Evolutionary conservation across 2,888 invertebrate species (phyloP), one percentile per base, ranked within the genome.

Genomic region (Antheraea assamensis): DNA sequence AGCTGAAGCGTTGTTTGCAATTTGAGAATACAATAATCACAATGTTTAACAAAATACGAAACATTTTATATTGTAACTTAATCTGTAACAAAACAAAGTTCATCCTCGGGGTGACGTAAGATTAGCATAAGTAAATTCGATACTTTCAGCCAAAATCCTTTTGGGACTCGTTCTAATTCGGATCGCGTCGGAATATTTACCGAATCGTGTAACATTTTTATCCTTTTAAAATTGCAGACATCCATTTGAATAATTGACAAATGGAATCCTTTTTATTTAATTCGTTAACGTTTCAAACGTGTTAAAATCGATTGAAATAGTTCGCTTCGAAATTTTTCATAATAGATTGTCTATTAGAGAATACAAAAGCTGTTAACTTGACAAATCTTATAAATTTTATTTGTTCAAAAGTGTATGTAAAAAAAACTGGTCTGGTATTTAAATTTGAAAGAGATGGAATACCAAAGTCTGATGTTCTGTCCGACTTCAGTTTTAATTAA

Each of bases 41-140:
- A 55, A 71, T 52, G 78, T 81, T 79, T 76, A 78, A 81, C 77
- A 80, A 81, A 83, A 82, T 81, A 78, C 73, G 81, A 80, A 83
- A 83, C 77, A 82, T 74, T 81, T 80, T 82, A 82, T 83, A 82
- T 86, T 84, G 82, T 85, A 87, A 88, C 83, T 88, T 86, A 85
- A 87, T 88, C 87, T 88, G 83, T 82, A 80, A 75, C 78, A 81
- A 85, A 89, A 87, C 84, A 85, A 86, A 84, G 81, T 88, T 86
- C 81, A 83, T 90, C 91, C 90, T 88, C 75, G 72, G 90, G 88
- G 92, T 90, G 88, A 88, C 87, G 86, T 90, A 81, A 86, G 85
- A 92, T 92, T 92, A 90, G 86, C 92, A 91, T 92, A 92, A 91
- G 87, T 85, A 91, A 92, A 91, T 91, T 90, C 87, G 87, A 90